Conservation (phyloP, 2,888 invertebrate species). For the Epistrophe grossulariae region DNA sequence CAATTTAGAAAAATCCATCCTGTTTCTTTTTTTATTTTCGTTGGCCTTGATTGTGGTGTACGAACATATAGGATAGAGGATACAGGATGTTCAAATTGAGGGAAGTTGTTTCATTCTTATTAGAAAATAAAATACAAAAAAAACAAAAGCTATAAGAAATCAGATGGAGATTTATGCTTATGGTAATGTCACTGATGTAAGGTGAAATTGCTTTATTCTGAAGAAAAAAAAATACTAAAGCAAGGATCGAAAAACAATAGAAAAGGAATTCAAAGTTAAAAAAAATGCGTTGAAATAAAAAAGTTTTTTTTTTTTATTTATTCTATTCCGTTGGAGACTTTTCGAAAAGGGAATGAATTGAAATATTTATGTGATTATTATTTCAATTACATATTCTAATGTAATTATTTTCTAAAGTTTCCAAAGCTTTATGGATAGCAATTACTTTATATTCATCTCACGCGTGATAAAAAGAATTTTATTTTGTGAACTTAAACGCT, state of each 20-base stretch:
- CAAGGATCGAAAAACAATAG: conserved; percentile 38
- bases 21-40: neutral
- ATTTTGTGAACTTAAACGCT: neutral
- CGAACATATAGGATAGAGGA: neutral
- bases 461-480: neutral
- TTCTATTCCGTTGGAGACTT: neutral
- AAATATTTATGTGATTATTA: conserved; percentile 31
- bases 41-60: neutral
- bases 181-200: conserved; percentile 64
- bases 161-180: conserved; percentile 68
- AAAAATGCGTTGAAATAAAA: neutral
- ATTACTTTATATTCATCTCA: neutral
- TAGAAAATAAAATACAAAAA: conserved; percentile 20
- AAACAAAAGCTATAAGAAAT: conserved; percentile 50
- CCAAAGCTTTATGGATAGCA: neutral
- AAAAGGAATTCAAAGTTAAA: conserved; percentile 1
- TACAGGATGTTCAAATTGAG: conserved; percentile 4
- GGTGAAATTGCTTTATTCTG: conserved; percentile 58
- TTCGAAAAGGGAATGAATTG: neutral
- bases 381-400: conserved; percentile 34
- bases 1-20: conserved; percentile 28
- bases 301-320: neutral
- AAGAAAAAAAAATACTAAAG: neutral
- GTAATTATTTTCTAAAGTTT: conserved; percentile 18
- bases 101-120: conserved; percentile 34